These are phyloP conservation scores for Cavia aperea DNA, from an alignment of 2,113 vertebrate genomes.

Conservation along the genomic window DNA sequence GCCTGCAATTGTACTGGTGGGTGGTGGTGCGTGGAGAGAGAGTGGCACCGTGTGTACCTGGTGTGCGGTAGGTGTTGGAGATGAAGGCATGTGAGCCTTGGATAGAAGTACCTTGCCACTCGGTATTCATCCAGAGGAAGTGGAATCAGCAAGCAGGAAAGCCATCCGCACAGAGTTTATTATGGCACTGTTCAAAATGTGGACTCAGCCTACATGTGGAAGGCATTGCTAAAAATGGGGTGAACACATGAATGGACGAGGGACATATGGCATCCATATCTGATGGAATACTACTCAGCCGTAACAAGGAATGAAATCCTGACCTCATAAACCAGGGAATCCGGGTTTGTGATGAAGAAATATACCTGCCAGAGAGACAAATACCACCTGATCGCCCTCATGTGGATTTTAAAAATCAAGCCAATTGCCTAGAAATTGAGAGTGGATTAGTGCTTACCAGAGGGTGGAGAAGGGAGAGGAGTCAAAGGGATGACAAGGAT, in stretches of 20 bases:
- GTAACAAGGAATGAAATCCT: background rate
- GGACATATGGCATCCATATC: fast-evolving
- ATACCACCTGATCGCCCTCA: background rate
- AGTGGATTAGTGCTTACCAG: background rate
- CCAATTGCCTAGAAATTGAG: background rate
- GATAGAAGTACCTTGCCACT: background rate
- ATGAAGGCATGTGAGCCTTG: too few relatives aligned
- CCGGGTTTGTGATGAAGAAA: background rate
- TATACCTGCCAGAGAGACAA: background rate
- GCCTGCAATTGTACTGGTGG: background rate
- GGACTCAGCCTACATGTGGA: background rate
- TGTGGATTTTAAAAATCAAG: background rate
- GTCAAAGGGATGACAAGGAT: background rate
- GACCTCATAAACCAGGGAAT: background rate
- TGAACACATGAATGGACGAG: background rate
- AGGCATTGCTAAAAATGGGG: background rate
- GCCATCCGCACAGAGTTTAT: background rate
- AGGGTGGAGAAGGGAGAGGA: background rate
- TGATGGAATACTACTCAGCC: background rate
- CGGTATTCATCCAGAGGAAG: too few relatives aligned
- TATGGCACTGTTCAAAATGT: background rate
- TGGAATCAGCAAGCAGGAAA: background rate
- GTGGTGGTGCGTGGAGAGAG: background rate
- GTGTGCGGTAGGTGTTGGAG: background rate
- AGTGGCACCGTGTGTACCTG: background rate